Conservation (phyloP, 2,888 invertebrate species). For the Anthophora plumipes region DNA sequence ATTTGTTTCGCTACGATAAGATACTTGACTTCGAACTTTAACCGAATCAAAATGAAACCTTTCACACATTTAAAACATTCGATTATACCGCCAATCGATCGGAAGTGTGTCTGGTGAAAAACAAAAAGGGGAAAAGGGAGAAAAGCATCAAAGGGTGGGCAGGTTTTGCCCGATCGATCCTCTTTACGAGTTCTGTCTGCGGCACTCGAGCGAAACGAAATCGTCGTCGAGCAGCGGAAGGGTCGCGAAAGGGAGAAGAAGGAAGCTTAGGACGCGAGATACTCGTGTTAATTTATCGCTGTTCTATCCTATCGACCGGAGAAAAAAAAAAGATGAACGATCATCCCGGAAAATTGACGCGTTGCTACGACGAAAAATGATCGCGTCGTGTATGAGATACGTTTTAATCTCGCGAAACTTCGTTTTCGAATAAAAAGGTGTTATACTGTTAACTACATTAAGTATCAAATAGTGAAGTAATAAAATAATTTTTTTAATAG, state of each 20-base stretch:
- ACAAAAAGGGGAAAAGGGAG: neutral
- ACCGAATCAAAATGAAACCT: neutral
- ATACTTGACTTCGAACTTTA: no score
- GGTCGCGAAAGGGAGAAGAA: neutral
- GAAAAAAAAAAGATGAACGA: neutral
- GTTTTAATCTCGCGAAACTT: neutral
- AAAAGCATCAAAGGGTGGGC: neutral
- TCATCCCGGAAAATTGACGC: neutral
- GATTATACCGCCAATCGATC: neutral
- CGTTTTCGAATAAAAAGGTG: neutral
- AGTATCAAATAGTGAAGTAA: no score
- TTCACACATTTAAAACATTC: neutral
- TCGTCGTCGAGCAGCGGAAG: constrained; percentile 13
- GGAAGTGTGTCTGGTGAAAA: neutral
- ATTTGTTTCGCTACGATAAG: no score
- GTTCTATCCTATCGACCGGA: neutral
- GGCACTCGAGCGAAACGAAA: constrained; percentile 50
- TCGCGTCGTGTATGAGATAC: neutral
- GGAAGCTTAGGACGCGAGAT: neutral
- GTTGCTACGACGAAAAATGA: neutral
- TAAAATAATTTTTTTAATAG: no score
- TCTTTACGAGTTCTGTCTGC: constrained; percentile 40
- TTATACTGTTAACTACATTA: no score
- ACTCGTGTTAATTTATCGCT: constrained; percentile 8
- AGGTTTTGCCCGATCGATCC: constrained; percentile 47